Base-by-base conservation (phyloP, 23 tunicate species). In the Ascidia mentula region DNA sequence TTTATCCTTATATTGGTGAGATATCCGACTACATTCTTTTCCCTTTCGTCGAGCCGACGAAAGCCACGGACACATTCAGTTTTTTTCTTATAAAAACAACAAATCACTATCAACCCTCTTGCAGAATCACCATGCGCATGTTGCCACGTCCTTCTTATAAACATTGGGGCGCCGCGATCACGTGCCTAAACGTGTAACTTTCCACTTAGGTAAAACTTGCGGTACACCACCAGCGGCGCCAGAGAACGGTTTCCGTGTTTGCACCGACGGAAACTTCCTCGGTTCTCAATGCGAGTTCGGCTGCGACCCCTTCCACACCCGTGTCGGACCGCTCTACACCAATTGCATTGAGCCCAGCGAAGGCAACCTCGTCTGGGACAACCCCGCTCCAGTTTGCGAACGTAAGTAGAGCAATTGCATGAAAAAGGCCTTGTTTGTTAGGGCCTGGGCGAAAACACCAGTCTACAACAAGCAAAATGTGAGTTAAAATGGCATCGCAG, bases 221-320 rank as follows among this genome's bases (percentile, higher is more conserved):
- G 89, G 40, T 0, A 53, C 46, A 9, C 79, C 83, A 18, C 97
- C 97, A 31, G 45, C 31, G 4, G 79, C 86, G 15, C 89, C 89
- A n/a, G 89, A 79, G 0, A 87, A 92, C 39, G 91, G 97, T 28
- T 69, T 74, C 46, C 69, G 59, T 31, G 79, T 80, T 0, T 92
- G 97, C 74, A 79, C 86, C n/a, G 83, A 92, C 74, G 97, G 80
- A 7, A 83, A 79, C 39, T 75, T 84, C 33, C 73, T 92, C 38
- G 92, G 92, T 3, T 92, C 97, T n/a, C 72, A 69, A 17, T 92
- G 97, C 75, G 86, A 82, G 37, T 92, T 81, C 86, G 81, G 74
- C 8, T 92, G 97, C 46, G 79, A 83, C 45, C 84, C 72, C 13
- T 87, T 35, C 82, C 89, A 92, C 74, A 76, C 87, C 30, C 59